Percentiles rank a stretch among this genome's conserved stretches.
These are phyloP conservation scores for Melierax canorus DNA, from an alignment of 2,113 vertebrate species.

Conservation along the genomic window DNA sequence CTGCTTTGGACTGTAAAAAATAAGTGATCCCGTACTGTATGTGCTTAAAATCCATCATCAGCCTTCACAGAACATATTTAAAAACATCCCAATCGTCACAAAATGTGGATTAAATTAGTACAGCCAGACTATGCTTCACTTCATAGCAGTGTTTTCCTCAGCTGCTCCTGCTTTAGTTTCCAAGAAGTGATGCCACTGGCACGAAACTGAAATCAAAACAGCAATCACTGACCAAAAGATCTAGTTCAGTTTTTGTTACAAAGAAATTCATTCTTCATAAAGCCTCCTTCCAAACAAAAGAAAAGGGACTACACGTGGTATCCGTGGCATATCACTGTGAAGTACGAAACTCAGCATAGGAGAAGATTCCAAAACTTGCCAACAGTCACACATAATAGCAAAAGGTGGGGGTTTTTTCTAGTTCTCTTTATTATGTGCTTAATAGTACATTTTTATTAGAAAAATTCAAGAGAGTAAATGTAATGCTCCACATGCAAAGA, in stretches of 20 bases:
- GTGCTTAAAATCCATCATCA: constrained; percentile 32
- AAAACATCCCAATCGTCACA: neutral
- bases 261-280: neutral
- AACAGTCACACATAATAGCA: neutral
- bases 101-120: constrained; percentile 39
- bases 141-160: neutral
- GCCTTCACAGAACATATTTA: neutral
- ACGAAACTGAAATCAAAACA: constrained; percentile 8
- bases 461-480: neutral
- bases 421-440: neutral
- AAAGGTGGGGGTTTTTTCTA: neutral
- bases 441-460: constrained; percentile 2
- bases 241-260: neutral
- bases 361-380: neutral
- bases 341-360: neutral
- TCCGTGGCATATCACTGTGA: neutral
- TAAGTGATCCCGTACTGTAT: neutral
- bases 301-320: neutral
- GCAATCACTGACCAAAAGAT: neutral
- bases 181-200: neutral
- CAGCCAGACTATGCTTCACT: neutral
- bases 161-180: neutral
- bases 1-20: constrained; percentile 5
- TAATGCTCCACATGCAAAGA: neutral
- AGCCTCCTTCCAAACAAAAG: neutral